Evolutionary conservation across 1,140 invertebrate genomes (phyloP).

Genomic region (Caenorhabditis latens): DNA sequence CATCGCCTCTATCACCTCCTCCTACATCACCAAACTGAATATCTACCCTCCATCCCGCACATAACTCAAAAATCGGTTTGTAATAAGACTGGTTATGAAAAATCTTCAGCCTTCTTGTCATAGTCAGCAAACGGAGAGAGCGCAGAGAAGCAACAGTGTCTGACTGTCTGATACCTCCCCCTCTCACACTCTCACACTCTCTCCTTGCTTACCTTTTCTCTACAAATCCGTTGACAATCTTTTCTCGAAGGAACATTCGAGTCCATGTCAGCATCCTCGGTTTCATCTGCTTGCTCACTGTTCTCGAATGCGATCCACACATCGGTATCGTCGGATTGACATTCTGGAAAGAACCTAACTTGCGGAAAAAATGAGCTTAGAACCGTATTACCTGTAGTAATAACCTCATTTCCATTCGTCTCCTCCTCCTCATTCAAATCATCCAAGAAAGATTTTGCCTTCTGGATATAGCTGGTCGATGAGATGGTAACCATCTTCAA

Average conservation of each 20-base stretch:
- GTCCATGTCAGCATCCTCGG: background rate
- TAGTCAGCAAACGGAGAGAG: no score
- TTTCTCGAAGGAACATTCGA: slow-evolving; percentile 12
- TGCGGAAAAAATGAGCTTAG: no score
- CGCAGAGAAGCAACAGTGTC: background rate
- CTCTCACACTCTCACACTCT: no score
- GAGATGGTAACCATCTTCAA: slow-evolving; percentile 9
- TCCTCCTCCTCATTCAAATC: slow-evolving; percentile 13
- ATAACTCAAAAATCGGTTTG: no score
- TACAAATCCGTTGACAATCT: slow-evolving; percentile 56
- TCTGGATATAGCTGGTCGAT: slow-evolving; percentile 23
- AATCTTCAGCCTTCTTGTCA: no score
- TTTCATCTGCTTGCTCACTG: slow-evolving; percentile 33
- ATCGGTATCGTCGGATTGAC: slow-evolving; percentile 37
- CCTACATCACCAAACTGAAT: no score
- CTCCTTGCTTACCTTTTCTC: slow-evolving; percentile 22
- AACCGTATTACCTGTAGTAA: background rate
- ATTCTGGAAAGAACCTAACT: slow-evolving; percentile 36
- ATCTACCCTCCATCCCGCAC: no score
- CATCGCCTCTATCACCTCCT: no score
- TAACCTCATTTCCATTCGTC: background rate
- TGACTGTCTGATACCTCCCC: no score
- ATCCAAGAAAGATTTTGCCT: slow-evolving; percentile 39
- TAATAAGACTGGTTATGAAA: no score
- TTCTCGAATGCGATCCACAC: slow-evolving; percentile 63